phyloP scores from a whole-genome alignment of 2,797 vertebrate species.

The Alcedo atthis region DNA sequence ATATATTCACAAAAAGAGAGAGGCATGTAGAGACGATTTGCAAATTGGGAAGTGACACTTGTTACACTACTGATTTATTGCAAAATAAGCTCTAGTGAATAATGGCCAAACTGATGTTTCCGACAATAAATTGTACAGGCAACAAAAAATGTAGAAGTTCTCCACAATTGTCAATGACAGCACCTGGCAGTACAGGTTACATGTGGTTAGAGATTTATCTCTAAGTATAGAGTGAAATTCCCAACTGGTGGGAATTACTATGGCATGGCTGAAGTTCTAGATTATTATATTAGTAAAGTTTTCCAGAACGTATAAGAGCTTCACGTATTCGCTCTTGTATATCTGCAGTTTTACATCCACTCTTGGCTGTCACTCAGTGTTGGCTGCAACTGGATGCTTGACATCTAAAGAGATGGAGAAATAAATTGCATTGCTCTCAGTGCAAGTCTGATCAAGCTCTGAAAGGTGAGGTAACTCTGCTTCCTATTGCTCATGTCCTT shows the following conservation, averaged over 20 bases:
- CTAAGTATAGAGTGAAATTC: not conserved
- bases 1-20: not conserved
- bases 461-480: constrained; percentile 39
- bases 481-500: constrained; percentile 29
- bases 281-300: not conserved
- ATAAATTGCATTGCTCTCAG: not conserved
- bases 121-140: not conserved
- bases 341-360: rapidly evolving
- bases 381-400: not conserved
- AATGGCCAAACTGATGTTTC: not conserved
- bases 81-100: not conserved
- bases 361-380: not conserved
- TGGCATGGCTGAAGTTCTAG: not conserved
- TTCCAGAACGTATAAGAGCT: not conserved
- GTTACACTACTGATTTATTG: not conserved
- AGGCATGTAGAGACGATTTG: not conserved
- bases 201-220: not conserved
- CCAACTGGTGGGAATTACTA: not conserved
- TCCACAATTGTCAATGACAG: not conserved
- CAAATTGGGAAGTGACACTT: not conserved
- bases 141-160: not conserved
- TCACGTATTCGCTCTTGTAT: not conserved
- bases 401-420: not conserved
- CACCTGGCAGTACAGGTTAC: not conserved
- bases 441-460: constrained; percentile 55